Conservation (phyloP, 2,888 invertebrate species). For the Microchrysa polita region DNA sequence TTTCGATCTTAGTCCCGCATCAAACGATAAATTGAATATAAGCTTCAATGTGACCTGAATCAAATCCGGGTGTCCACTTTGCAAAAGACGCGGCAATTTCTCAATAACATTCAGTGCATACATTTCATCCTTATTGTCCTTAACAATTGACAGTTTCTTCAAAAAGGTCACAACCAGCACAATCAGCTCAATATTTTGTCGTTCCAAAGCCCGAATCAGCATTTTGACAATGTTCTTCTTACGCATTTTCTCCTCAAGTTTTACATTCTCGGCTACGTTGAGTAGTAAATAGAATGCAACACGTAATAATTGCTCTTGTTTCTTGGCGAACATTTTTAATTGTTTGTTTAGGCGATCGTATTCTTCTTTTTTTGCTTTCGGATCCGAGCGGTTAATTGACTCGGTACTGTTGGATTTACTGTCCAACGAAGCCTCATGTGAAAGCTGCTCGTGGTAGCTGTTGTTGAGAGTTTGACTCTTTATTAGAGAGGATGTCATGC, state of each 20-base stretch:
- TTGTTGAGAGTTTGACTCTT: slow-evolving; percentile 72
- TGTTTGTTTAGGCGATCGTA: slow-evolving; percentile 82
- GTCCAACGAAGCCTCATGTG: slow-evolving; percentile 54
- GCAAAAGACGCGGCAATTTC: slow-evolving; percentile 82
- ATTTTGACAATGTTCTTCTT: slow-evolving; percentile 90
- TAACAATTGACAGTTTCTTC: slow-evolving; percentile 92
- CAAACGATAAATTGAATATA: slow-evolving; percentile 96
- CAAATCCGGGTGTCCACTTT: slow-evolving; percentile 68
- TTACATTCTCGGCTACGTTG: slow-evolving; percentile 94
- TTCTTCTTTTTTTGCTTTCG: slow-evolving; percentile 71
- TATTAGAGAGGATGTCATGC: slow-evolving; percentile 66
- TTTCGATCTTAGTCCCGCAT: slow-evolving; percentile 82
- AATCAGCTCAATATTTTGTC: slow-evolving; percentile 89
- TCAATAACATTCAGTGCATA: slow-evolving; percentile 81
- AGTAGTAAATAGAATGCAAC: slow-evolving; percentile 92
- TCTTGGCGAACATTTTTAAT: slow-evolving; percentile 82
- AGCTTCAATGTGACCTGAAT: slow-evolving; percentile 84
- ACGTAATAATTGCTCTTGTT: slow-evolving; percentile 91
- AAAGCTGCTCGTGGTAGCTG: slow-evolving; percentile 75
- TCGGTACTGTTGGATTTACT: slow-evolving; percentile 62
- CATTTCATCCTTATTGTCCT: slow-evolving; percentile 95
- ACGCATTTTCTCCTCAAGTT: slow-evolving; percentile 97
- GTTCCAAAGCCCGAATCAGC: slow-evolving; percentile 86
- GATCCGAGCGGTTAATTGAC: slow-evolving; percentile 59
- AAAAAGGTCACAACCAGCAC: slow-evolving; percentile 92